phyloP scores from a whole-genome alignment of 2,888 invertebrate genomes.

The Trypoxylon attenuatum region DNA sequence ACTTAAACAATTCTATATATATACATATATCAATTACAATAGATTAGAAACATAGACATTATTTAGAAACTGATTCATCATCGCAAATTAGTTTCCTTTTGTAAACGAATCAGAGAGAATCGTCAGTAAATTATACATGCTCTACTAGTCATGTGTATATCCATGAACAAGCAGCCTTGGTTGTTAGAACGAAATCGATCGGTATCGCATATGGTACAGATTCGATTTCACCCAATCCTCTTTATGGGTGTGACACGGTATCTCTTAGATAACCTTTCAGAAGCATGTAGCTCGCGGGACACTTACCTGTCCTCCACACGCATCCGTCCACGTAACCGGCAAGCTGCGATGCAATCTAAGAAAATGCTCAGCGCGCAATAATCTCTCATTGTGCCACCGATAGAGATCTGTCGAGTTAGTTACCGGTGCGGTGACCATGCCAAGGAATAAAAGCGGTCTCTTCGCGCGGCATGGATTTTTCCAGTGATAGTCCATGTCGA shows the following conservation, averaged over 20 bases:
- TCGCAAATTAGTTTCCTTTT: no score
- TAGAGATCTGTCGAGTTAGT: constrained; percentile 28
- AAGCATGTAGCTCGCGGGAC: constrained; percentile 29
- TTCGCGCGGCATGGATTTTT: constrained; percentile 29
- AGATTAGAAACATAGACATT: no score
- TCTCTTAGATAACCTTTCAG: constrained; percentile 37
- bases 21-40: no score
- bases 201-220: neutral
- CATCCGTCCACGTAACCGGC: constrained; percentile 36
- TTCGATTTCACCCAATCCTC: constrained; percentile 18
- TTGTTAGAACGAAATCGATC: neutral
- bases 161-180: neutral
- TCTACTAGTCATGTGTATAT: no score
- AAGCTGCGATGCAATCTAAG: constrained; percentile 13
- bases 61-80: no score
- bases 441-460: constrained; percentile 22
- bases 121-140: no score
- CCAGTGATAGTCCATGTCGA: constrained; percentile 11
- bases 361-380: constrained; percentile 23
- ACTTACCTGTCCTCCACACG: constrained; percentile 43
- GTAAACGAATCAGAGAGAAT: no score
- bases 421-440: neutral
- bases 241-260: constrained; percentile 20
- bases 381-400: constrained; percentile 13
- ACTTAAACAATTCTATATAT: no score